phyloP scores from a whole-genome alignment of 2,797 vertebrate species.

The Gila robusta region DNA sequence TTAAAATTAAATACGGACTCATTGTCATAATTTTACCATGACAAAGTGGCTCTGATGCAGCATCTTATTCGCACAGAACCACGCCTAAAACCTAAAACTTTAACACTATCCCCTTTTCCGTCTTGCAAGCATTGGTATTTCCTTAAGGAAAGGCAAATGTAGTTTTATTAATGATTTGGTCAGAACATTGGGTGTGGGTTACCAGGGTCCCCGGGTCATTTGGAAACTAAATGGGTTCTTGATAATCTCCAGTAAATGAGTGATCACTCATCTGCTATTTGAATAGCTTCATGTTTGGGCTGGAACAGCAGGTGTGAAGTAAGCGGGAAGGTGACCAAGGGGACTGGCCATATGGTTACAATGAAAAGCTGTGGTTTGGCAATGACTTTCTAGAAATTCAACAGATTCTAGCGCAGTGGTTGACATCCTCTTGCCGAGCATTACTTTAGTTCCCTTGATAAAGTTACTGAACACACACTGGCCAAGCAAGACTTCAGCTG shows the following conservation, averaged over 20 bases:
- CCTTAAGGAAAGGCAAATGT: background rate
- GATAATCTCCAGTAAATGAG: slow-evolving; percentile 42
- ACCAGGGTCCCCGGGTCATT: slow-evolving; percentile 30
- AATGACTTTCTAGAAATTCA: slow-evolving; percentile 53
- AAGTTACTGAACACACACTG: slow-evolving; percentile 61
- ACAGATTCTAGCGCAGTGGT: slow-evolving; percentile 40
- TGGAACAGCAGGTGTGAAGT: slow-evolving; percentile 44
- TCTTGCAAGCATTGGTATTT: background rate
- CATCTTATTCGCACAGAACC: background rate
- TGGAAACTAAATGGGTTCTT: slow-evolving; percentile 36
- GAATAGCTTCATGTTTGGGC: slow-evolving; percentile 33
- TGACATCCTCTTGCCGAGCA: slow-evolving; percentile 42
- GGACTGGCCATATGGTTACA: slow-evolving; percentile 56
- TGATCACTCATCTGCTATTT: slow-evolving; percentile 26
- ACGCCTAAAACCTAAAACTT: background rate
- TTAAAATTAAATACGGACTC: background rate
- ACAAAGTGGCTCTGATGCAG: background rate
- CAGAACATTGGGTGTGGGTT: slow-evolving; percentile 27
- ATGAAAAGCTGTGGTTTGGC: slow-evolving; percentile 51
- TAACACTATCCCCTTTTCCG: background rate
- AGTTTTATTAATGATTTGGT: slow-evolving; percentile 19
- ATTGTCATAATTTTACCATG: background rate
- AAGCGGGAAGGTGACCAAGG: slow-evolving; percentile 30
- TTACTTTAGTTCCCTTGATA: slow-evolving; percentile 52
- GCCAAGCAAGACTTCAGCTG: slow-evolving; percentile 59